phyloP scores from a whole-genome alignment of 2,113 vertebrate genomes.

The Litocranius walleri region DNA sequence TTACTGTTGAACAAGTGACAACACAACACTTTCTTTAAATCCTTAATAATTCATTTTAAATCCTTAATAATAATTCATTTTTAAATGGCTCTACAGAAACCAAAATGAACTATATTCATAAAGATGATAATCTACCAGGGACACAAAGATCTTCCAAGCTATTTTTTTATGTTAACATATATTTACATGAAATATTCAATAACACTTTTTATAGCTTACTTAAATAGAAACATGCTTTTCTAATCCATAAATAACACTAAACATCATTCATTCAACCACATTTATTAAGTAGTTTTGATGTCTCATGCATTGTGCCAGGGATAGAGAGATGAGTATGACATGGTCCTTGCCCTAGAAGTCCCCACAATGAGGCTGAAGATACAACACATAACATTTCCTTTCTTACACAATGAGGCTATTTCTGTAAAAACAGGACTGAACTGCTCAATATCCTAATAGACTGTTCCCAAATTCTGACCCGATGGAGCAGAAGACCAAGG shows the following conservation, averaged over 20 bases:
- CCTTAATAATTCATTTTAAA: constrained; percentile 31
- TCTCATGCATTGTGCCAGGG: constrained; percentile 53
- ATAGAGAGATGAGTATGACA: constrained; percentile 37
- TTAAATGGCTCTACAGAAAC: constrained; percentile 26
- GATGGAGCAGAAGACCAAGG: constrained; percentile 6
- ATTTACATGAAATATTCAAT: constrained; percentile 64
- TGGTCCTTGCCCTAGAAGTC: constrained; percentile 27
- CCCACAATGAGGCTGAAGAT: constrained; percentile 25
- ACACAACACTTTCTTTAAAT: constrained; percentile 47
- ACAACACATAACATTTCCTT: constrained; percentile 30
- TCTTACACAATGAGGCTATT: not conserved
- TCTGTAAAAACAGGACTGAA: constrained; percentile 15
- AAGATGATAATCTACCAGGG: constrained; percentile 41
- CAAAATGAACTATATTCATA: constrained; percentile 36
- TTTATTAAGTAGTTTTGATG: constrained; percentile 56
- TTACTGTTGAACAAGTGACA: constrained; percentile 48
- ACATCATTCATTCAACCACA: constrained; percentile 44
- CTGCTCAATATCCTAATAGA: constrained; percentile 20
- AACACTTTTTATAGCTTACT: constrained; percentile 55
- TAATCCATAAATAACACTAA: constrained; percentile 67
- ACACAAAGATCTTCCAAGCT: constrained; percentile 42
- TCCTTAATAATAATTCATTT: constrained; percentile 9
- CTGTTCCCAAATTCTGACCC: not conserved
- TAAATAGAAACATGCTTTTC: constrained; percentile 72
- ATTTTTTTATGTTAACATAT: constrained; percentile 51